Evolutionary conservation across 1,140 invertebrate genomes (phyloP).

Genomic region (Notospermus geniculatus): DNA sequence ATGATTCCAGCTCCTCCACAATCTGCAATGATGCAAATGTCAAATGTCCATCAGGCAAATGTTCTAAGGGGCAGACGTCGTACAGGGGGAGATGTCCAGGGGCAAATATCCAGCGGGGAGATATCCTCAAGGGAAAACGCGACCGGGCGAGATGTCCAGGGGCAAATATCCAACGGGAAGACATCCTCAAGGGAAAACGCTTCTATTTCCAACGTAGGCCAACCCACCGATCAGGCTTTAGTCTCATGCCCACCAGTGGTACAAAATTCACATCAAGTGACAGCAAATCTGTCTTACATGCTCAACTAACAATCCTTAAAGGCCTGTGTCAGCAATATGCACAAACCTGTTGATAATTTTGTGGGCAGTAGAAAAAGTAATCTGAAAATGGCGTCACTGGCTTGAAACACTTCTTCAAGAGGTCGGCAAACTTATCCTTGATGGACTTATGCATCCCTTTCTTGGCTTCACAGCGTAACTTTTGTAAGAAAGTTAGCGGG

Average conservation of each 20-base stretch:
- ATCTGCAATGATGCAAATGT: neutral
- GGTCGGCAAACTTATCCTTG: constrained; percentile 65
- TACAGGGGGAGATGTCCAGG: neutral
- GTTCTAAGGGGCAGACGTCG: neutral
- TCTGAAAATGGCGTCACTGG: constrained; percentile 66
- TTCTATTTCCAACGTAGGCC: too few species aligned
- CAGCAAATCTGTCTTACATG: too few species aligned
- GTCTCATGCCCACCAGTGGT: too few species aligned
- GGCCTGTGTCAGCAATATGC: neutral
- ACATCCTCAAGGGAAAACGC: too few species aligned
- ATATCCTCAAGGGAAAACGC: neutral
- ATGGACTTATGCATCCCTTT: constrained; percentile 65
- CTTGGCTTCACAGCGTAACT: constrained; percentile 60
- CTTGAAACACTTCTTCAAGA: constrained; percentile 66
- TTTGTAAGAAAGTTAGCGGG: constrained; percentile 4
- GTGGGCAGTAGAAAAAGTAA: constrained; percentile 65
- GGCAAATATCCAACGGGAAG: neutral
- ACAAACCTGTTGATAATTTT: constrained; percentile 2
- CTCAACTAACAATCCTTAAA: too few species aligned
- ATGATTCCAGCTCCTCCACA: neutral
- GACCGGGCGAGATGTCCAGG: neutral
- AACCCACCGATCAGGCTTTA: too few species aligned
- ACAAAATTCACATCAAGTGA: too few species aligned
- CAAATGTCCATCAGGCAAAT: neutral
- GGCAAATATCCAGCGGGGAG: neutral